A percentile compares a stretch with the other conserved stretches of the same genome.
Conservation (phyloP, 2,797 vertebrate species). For the Rhinoraja longicauda region DNA sequence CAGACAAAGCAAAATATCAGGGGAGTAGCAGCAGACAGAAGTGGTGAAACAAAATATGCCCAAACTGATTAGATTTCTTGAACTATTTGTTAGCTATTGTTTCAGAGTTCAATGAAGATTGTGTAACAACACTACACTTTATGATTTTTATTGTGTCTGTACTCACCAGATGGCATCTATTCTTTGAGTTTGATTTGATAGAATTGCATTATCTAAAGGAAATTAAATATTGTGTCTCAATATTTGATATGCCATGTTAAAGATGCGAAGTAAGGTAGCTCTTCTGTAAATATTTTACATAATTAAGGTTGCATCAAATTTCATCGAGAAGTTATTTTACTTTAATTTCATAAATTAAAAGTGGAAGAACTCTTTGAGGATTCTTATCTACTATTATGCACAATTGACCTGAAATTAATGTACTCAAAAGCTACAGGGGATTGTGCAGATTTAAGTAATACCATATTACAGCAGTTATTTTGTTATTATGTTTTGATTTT, state of each 20-base stretch:
- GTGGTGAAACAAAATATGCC: background rate
- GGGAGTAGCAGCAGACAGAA: background rate
- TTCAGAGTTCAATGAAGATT: background rate
- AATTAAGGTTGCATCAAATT: background rate
- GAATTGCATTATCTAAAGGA: background rate
- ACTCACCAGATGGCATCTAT: background rate
- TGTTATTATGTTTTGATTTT: too few species aligned
- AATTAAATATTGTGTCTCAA: background rate
- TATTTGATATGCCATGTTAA: background rate
- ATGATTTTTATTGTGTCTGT: background rate
- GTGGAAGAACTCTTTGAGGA: background rate
- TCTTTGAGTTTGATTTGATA: background rate
- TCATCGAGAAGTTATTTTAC: background rate
- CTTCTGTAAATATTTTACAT: slow-evolving; percentile 14
- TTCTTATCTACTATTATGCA: background rate
- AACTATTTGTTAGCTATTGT: background rate
- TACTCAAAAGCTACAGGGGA: background rate
- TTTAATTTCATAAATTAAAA: background rate
- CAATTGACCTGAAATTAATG: background rate
- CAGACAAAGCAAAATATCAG: too few species aligned
- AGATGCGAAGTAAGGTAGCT: background rate
- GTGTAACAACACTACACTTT: background rate
- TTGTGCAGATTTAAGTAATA: too few species aligned
- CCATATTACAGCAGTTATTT: too few species aligned
- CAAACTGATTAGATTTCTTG: slow-evolving; percentile 26